Conservation (phyloP, 2,113 vertebrate genomes). For the Tonatia bakeri region DNA sequence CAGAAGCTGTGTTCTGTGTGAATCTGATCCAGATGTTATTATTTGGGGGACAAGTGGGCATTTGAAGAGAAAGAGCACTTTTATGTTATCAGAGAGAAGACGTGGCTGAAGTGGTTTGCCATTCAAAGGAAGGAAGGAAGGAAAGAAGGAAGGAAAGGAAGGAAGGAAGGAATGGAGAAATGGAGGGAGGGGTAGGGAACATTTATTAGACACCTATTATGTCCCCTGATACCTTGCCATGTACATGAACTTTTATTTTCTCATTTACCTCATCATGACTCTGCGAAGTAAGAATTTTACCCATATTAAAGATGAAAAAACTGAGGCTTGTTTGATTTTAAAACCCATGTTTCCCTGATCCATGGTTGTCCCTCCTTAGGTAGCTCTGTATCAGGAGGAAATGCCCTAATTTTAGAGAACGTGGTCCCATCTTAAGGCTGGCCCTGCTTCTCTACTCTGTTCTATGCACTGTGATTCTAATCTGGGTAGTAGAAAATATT, state of each 20-base stretch:
- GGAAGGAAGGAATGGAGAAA: background rate
- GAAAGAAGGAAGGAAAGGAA: background rate
- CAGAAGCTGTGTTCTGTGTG: background rate
- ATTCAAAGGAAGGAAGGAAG: background rate
- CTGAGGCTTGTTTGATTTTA: background rate
- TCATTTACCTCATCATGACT: background rate
- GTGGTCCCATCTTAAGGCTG: background rate
- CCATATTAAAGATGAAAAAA: background rate
- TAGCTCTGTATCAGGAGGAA: background rate
- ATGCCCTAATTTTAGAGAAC: background rate
- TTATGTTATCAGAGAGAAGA: background rate
- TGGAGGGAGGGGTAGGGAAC: background rate
- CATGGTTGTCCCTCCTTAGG: background rate
- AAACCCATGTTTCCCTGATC: background rate
- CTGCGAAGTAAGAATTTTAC: background rate
- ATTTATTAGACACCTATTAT: background rate
- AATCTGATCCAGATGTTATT: background rate
- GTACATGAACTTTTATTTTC: background rate
- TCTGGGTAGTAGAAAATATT: background rate
- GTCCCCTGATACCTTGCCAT: background rate
- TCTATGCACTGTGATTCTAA: background rate
- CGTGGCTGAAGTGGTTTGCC: background rate
- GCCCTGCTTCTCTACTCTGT: background rate
- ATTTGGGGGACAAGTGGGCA: background rate
- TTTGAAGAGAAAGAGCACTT: slow-evolving; percentile 5